These are phyloP conservation scores for Eristalinus aeneus DNA, from an alignment of 2,888 invertebrate species.

Conservation along the genomic window DNA sequence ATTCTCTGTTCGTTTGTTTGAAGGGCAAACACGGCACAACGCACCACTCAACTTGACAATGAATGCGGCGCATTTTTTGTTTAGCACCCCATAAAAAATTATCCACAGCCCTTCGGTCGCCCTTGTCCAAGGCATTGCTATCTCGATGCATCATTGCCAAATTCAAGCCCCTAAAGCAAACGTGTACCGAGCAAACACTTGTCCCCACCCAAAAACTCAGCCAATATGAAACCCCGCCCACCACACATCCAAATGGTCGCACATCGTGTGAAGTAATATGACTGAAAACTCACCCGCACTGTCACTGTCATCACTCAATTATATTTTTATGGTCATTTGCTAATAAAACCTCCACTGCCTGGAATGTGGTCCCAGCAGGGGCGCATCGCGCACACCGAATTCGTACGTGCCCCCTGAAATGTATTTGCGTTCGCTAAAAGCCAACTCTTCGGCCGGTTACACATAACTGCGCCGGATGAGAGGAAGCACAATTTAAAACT, in stretches of 20 bases:
- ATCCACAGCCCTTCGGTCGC: not conserved
- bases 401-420: slow-evolving; percentile 15
- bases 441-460: not conserved
- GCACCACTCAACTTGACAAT: not conserved
- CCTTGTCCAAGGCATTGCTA: not conserved
- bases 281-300: not conserved
- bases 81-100: not conserved
- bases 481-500: slow-evolving; percentile 2
- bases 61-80: not conserved
- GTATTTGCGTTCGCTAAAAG: not conserved
- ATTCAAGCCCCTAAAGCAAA: not conserved
- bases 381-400: not conserved
- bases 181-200: not conserved
- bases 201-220: not conserved
- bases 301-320: slow-evolving; percentile 32
- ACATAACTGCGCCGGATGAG: not conserved
- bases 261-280: not conserved
- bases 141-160: not conserved
- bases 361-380: not conserved
- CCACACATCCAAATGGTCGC: not conserved
- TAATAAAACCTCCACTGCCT: slow-evolving; percentile 14
- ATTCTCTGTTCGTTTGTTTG: too few relatives aligned
- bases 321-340: slow-evolving; percentile 29
- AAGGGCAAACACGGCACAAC: too few relatives aligned
- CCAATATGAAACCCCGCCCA: not conserved